A percentile compares a stretch with the other conserved stretches of the same genome.
phyloP scores from a whole-genome alignment of 2,113 vertebrate species.

The Puntigrus tetrazona region DNA sequence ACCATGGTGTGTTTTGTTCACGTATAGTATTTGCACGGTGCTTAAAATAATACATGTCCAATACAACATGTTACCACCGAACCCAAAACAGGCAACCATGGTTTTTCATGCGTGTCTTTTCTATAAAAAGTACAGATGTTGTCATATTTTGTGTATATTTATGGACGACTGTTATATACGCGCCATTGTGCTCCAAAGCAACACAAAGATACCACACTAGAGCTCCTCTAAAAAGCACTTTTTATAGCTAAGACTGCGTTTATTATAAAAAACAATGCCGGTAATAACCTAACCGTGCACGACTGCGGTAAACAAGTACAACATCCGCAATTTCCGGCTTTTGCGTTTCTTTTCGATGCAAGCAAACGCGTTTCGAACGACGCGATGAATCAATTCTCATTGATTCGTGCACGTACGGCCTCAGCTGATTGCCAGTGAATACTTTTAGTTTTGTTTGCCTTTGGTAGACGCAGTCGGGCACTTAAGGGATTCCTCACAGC shows the following conservation, averaged over 20 bases:
- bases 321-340: background rate
- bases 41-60: background rate
- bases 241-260: background rate
- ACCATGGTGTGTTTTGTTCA: background rate
- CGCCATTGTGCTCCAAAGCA: background rate
- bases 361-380: background rate
- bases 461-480: background rate
- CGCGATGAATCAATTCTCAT: constrained; percentile 49
- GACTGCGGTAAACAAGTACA: background rate
- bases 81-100: background rate
- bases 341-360: background rate
- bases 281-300: too few species aligned
- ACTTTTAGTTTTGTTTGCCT: background rate
- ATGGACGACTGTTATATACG: background rate
- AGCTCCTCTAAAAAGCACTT: background rate
- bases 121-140: background rate
- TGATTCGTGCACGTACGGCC: background rate
- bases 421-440: background rate
- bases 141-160: background rate
- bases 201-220: background rate
- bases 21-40: background rate
- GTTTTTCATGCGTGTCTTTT: background rate
- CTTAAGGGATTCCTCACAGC: background rate
- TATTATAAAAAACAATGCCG: background rate
- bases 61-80: background rate